Conservation (phyloP, 2,888 invertebrate genomes). For the Nephrocerus scutellatus region DNA sequence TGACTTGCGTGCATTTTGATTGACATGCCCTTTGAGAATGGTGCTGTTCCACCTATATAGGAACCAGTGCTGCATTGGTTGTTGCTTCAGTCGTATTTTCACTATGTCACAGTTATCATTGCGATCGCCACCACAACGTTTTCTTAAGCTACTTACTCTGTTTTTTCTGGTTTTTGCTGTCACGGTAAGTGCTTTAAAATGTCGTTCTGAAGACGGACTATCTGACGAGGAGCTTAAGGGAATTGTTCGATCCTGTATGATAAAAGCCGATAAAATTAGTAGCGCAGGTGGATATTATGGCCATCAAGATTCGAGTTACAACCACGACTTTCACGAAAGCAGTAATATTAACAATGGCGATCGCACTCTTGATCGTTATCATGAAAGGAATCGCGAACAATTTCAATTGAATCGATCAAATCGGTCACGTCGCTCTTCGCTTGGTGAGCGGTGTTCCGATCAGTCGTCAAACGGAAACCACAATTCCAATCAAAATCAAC, state of each 20-base stretch:
- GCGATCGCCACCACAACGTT: too few relatives aligned
- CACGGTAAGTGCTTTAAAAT: conserved; percentile 53
- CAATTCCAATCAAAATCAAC: neutral
- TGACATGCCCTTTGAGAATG: too few relatives aligned
- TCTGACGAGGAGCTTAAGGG: conserved; percentile 54
- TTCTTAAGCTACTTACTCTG: too few relatives aligned
- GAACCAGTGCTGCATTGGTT: too few relatives aligned
- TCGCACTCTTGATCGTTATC: conserved; percentile 1
- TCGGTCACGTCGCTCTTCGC: neutral
- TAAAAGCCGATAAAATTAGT: conserved; percentile 3
- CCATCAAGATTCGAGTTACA: conserved; percentile 5
- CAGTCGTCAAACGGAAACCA: conserved; percentile 23
- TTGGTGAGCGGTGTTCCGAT: conserved; percentile 18
- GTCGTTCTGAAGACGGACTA: conserved; percentile 55
- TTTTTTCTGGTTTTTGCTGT: too few relatives aligned
- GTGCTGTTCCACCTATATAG: too few relatives aligned
- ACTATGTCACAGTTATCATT: too few relatives aligned
- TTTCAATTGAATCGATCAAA: neutral
- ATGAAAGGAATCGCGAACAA: conserved; percentile 1
- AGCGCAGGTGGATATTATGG: neutral
- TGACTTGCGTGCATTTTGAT: conserved; percentile 8
- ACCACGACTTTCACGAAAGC: conserved; percentile 3
- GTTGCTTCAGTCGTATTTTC: too few relatives aligned
- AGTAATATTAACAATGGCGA: conserved; percentile 10
- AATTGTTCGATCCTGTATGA: conserved; percentile 53